A percentile compares a stretch with the other conserved stretches of the same genome.
Evolutionary conservation across 2,888 invertebrate genomes (phyloP).

Genomic region (Emmelina monodactyla): DNA sequence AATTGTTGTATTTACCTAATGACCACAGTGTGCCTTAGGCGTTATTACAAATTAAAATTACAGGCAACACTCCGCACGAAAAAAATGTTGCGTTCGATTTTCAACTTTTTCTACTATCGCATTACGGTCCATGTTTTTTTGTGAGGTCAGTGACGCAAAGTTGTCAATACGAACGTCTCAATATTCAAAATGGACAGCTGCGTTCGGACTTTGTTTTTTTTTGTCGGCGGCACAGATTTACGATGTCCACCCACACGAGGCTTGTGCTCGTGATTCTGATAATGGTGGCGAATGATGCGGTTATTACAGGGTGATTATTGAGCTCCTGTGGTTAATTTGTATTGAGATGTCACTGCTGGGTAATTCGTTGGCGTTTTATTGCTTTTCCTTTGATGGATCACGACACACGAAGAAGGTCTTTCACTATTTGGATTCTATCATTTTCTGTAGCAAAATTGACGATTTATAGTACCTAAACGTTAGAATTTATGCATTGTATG

Average conservation of each 20-base stretch:
- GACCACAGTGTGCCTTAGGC: slow-evolving; percentile 12
- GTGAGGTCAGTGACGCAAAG: too few species aligned
- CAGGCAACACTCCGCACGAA: neutral
- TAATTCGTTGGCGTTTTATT: neutral
- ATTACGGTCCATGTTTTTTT: too few species aligned
- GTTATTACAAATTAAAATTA: slow-evolving; percentile 2
- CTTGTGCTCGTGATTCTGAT: slow-evolving; percentile 14
- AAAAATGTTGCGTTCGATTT: neutral
- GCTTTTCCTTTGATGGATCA: neutral
- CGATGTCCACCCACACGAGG: slow-evolving; percentile 37
- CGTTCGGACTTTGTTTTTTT: slow-evolving; percentile 36
- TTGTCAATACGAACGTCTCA: slow-evolving; percentile 36
- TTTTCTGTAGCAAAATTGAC: too few species aligned
- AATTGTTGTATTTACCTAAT: slow-evolving; percentile 11
- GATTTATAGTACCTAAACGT: too few species aligned
- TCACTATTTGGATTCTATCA: too few species aligned
- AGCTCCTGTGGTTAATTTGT: slow-evolving; percentile 21
- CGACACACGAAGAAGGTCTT: too few species aligned
- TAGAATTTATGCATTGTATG: too few species aligned
- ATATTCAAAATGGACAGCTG: slow-evolving; percentile 54
- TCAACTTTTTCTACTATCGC: neutral
- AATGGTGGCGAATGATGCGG: slow-evolving; percentile 13
- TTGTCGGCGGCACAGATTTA: slow-evolving; percentile 25
- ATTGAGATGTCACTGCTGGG: slow-evolving; percentile 10
- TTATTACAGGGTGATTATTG: slow-evolving; percentile 34